phyloP scores from a whole-genome alignment of 2,797 vertebrate species.

The Carcharodon carcharias region DNA sequence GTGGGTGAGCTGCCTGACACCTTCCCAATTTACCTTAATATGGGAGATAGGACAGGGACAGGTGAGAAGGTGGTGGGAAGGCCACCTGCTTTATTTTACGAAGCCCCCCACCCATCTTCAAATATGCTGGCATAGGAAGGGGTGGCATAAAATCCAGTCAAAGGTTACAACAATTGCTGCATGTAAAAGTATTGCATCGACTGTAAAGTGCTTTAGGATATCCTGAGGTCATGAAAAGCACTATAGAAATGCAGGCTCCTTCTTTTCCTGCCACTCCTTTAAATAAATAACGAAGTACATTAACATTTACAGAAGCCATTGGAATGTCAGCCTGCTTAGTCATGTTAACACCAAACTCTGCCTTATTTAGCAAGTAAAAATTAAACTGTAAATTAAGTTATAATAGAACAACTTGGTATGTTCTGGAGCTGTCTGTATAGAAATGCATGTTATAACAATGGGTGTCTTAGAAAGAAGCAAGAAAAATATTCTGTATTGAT shows the following conservation, averaged over 20 bases:
- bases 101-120: too few relatives aligned
- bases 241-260: background rate
- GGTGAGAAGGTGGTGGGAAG: too few relatives aligned
- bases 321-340: too few relatives aligned
- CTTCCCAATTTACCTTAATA: too few relatives aligned
- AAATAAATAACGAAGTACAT: background rate
- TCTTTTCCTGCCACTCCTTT: background rate
- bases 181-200: too few relatives aligned
- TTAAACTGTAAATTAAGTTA: background rate
- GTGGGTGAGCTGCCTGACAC: too few relatives aligned
- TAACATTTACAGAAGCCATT: background rate
- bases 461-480: background rate
- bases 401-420: background rate
- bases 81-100: too few relatives aligned
- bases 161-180: background rate
- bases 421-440: background rate
- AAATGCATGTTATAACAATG: background rate
- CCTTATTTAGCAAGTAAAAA: background rate
- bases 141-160: background rate
- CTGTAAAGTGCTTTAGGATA: background rate
- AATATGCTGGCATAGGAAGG: too few relatives aligned
- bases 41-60: too few relatives aligned
- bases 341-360: background rate
- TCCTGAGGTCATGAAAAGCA: background rate
- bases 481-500: background rate